Evolutionary conservation across 2,113 vertebrate genomes (phyloP), one percentile per base, ranked within the genome.

Genomic region (Lophura nycthemera): DNA sequence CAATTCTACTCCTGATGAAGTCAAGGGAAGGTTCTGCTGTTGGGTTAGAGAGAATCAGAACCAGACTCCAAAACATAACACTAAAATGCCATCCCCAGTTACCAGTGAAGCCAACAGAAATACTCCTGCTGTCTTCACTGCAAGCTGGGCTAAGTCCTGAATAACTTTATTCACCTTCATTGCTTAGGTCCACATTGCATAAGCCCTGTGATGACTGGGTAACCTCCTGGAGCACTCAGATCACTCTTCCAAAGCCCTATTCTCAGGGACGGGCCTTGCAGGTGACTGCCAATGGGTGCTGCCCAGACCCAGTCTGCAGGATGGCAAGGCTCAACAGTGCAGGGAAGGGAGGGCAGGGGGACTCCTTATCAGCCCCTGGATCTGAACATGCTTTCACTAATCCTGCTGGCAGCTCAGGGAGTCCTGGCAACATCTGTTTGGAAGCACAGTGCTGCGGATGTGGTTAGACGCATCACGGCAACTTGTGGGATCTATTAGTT

Each of bases 371-470:
- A 70, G 50, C 67, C 47, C 36, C 74, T 24, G 63, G 47, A 90
- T 93, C 79, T 85, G 76, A 86, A 43, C 57, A 70, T 1, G 66
- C 71, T 94, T 71, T 69, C 6, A 8, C 84, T 71, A 74, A 67
- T 3, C 7, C 60, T 89, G 80, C 78, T 85, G 86, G 88, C 10
- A 9, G 34, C 63, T 50, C 88, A 42, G 42, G 57, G 69, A 76
- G 76, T 70, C 87, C 91, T 80, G 89, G 63, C 86, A 90, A 66
- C 80, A 89, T 71, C 86, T 90, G 88, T 16, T 59, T 76, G 93
- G 48, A 88, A 93, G 90, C 92, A 34, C 18, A 81, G 40, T 1
- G 3, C 74, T 2, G 12, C 2, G 13, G 94, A 90, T 93, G 73
- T 92, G 78, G 80, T 78, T 81, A 76, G 78, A 89, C 0, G 0